A percentile compares a stretch with the other conserved stretches of the same genome.
Evolutionary conservation across 2,797 vertebrate genomes (phyloP).

Genomic region (Aphelocoma californica): DNA sequence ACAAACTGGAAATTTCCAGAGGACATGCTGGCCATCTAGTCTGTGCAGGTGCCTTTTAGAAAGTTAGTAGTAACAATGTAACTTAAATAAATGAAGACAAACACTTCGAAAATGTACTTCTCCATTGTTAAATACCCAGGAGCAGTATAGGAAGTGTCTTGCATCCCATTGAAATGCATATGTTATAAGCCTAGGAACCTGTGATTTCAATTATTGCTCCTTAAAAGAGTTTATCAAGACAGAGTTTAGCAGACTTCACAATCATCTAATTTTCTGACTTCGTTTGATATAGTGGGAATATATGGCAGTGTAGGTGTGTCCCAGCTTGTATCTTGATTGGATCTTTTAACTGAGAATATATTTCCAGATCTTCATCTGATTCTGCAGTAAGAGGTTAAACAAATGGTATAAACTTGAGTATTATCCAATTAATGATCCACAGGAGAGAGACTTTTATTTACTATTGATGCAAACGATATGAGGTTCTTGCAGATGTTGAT

Average conservation of each 20-base stretch:
- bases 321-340: neutral
- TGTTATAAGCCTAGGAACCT: neutral
- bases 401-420: neutral
- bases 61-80: neutral
- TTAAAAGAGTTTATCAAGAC: neutral
- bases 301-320: neutral
- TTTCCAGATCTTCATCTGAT: neutral
- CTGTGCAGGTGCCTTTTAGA: neutral
- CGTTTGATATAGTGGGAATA: neutral
- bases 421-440: neutral
- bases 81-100: neutral
- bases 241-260: neutral
- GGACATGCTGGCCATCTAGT: neutral
- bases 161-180: neutral
- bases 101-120: neutral
- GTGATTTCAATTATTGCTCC: neutral
- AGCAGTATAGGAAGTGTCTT: neutral
- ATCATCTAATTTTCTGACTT: neutral
- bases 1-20: neutral
- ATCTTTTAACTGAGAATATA: neutral
- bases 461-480: neutral
- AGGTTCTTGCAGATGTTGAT: neutral
- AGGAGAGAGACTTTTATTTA: neutral
- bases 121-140: neutral
- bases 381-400: neutral